phyloP scores from a whole-genome alignment of 1,140 invertebrate species.

The Dryas iulia region DNA sequence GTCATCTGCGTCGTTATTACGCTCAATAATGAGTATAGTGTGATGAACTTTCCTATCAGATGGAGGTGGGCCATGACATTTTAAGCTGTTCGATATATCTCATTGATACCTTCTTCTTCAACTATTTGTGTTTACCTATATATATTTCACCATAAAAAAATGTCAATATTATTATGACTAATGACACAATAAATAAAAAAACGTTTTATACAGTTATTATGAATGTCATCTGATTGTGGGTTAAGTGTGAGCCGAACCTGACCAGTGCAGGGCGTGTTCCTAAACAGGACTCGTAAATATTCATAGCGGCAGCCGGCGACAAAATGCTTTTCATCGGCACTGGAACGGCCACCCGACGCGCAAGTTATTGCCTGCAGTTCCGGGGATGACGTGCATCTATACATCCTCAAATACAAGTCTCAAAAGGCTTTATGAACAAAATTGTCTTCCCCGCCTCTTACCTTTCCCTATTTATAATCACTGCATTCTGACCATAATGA shows the following conservation, averaged over 20 bases:
- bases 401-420: slow-evolving; percentile 29
- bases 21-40: slow-evolving; percentile 63
- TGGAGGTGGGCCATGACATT: slow-evolving; percentile 65
- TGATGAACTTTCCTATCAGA: slow-evolving; percentile 73
- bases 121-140: slow-evolving; percentile 49
- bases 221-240: slow-evolving; percentile 39
- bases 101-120: slow-evolving; percentile 37
- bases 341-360: slow-evolving; percentile 54
- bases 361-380: slow-evolving; percentile 50
- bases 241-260: slow-evolving; percentile 29
- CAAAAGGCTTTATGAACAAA: slow-evolving; percentile 6
- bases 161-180: not conserved
- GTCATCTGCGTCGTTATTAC: slow-evolving; percentile 70
- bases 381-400: slow-evolving; percentile 39
- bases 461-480: slow-evolving; percentile 19
- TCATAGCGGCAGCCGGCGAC: slow-evolving; percentile 58
- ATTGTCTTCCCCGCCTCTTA: slow-evolving; percentile 11
- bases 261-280: slow-evolving; percentile 47
- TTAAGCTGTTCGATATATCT: slow-evolving; percentile 55
- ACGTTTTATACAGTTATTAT: not conserved
- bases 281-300: slow-evolving; percentile 61
- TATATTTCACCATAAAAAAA: slow-evolving; percentile 28
- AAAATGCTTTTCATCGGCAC: slow-evolving; percentile 62
- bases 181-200: slow-evolving; percentile 3
- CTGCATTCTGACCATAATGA: too few species aligned